Base-by-base conservation (phyloP, 2,113 vertebrate species). In the Desmodus rotundus region DNA sequence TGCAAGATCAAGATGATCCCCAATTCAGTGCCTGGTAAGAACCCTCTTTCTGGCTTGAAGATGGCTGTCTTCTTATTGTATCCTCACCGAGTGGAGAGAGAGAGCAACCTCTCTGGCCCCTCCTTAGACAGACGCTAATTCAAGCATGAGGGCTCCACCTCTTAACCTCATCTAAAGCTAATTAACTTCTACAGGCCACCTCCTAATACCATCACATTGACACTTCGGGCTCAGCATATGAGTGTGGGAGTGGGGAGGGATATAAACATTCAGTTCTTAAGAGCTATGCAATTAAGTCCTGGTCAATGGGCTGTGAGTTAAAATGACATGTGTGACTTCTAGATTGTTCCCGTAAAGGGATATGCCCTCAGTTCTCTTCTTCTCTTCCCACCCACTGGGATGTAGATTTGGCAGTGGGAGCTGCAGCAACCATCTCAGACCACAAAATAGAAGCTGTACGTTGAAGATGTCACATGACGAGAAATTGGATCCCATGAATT, bases 221-320 rank as follows among this genome's bases (percentile, higher is more conserved):
- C 17, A 83, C 50, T 63, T 38, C 58, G 26, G 10, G 38, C 5
- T 78, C 22, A 22, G 36, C 13, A 33, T 70, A 31, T 8, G 1
- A 72, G 83, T 45, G 87, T 36, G 33, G 28, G 33, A 5, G 13
- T 0, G 0, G n/a, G 33, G 20, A 4, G 9, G 1, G 0, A 31
- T 31, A 82, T 10, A 76, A 72, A 38, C 47, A 58, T 33, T 70
- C 50, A 54, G 20, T 33, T 14, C 3, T 13, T 22, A 63, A 61
- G 8, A 65, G 14, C 26, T 26, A 16, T 50, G 11, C 52, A 74
- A 26, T 38, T 28, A 43, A 70, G 17, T 26, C 43, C 24, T 91
- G 33, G 19, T 67, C 5, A 56, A 58, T 78, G 50, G 24, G 14
- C 83, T 96, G 41, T 36, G 17, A 84, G 26, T 70, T n/a, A 87